These are phyloP conservation scores for Hemichromis elongatus DNA, from an alignment of 2,113 vertebrate genomes.

Conservation along the genomic window DNA sequence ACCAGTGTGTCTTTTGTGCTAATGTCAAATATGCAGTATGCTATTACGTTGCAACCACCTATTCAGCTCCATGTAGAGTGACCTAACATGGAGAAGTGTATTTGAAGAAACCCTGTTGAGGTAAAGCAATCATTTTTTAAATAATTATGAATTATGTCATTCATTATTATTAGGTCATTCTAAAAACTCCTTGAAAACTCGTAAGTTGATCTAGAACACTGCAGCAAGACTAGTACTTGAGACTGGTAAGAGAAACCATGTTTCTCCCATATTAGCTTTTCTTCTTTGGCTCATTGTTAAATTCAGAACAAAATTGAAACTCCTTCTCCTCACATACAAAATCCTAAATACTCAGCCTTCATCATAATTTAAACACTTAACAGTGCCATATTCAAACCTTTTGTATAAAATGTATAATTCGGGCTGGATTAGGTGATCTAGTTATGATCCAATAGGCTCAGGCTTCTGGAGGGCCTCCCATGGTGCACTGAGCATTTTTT, in stretches of 20 bases:
- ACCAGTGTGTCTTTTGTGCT: neutral
- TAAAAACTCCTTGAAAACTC: neutral
- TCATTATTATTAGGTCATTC: too few relatives aligned
- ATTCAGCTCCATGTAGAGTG: neutral
- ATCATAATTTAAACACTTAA: neutral
- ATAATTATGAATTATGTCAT: neutral
- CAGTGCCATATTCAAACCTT: neutral
- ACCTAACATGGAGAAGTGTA: neutral
- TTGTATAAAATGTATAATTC: neutral
- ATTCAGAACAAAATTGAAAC: neutral
- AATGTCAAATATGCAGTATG: neutral
- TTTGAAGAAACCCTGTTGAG: neutral
- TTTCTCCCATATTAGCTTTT: neutral
- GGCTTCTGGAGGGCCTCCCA: neutral
- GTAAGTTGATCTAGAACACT: neutral
- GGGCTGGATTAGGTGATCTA: neutral
- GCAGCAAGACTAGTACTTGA: neutral
- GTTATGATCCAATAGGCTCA: neutral
- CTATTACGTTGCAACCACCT: neutral
- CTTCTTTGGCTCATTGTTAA: neutral
- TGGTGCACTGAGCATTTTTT: neutral
- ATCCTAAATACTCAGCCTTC: neutral
- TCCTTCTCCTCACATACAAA: neutral
- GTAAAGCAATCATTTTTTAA: neutral
- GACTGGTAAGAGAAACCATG: neutral